phyloP scores from a whole-genome alignment of 2,888 invertebrate genomes.

The Plebejus anna region DNA sequence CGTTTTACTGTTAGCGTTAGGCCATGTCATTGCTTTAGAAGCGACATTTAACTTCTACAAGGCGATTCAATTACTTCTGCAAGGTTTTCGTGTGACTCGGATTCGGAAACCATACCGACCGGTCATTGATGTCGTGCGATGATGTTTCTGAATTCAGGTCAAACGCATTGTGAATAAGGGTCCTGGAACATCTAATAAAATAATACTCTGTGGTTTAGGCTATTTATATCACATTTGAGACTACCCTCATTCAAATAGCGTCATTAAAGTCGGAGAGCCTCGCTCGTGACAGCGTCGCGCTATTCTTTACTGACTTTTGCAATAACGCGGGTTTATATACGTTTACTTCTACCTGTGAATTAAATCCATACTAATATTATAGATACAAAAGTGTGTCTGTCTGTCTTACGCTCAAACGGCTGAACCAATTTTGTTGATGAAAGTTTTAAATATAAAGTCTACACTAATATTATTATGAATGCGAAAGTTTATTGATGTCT shows the following conservation, averaged over 20 bases:
- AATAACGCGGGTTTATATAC: slow-evolving; percentile 40
- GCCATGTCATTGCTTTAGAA: too few relatives aligned
- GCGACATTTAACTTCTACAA: too few relatives aligned
- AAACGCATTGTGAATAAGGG: too few relatives aligned
- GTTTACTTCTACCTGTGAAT: slow-evolving; percentile 38
- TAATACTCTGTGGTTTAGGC: slow-evolving; percentile 14
- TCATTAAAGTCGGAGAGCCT: slow-evolving; percentile 50
- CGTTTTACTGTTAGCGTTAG: too few relatives aligned
- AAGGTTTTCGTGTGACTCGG: too few relatives aligned
- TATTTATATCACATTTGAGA: slow-evolving; percentile 55
- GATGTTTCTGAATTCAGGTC: too few relatives aligned
- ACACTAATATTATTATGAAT: too few relatives aligned
- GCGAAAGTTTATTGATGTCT: too few relatives aligned
- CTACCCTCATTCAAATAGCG: slow-evolving; percentile 56
- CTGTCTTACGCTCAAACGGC: background rate
- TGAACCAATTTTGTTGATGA: background rate
- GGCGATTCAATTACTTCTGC: too few relatives aligned
- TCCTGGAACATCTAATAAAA: background rate
- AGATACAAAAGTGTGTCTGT: slow-evolving; percentile 30
- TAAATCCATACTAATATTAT: slow-evolving; percentile 32
- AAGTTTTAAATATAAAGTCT: background rate
- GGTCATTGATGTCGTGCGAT: too few relatives aligned
- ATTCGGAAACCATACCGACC: too few relatives aligned
- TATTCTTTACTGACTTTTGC: slow-evolving; percentile 36
- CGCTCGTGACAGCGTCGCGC: slow-evolving; percentile 43